These are phyloP conservation scores for Ceratosolen solmsi DNA, from an alignment of 1,140 invertebrate species.

Conservation along the genomic window DNA sequence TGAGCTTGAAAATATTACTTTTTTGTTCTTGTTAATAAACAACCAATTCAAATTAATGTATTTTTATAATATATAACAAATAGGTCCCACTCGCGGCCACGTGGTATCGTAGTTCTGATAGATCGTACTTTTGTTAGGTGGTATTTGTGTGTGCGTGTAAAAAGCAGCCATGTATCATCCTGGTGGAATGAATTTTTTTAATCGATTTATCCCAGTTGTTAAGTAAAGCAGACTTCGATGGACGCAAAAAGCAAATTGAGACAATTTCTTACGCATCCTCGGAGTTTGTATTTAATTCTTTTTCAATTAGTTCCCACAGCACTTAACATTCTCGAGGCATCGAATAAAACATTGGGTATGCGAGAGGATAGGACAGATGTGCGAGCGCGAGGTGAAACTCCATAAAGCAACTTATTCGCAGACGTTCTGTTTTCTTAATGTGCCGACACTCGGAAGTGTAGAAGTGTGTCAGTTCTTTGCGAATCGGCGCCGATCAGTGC, in stretches of 20 bases:
- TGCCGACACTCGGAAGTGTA: constrained; percentile 29
- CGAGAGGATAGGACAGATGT: constrained; percentile 34
- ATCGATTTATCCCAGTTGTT: neutral
- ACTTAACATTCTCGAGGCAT: constrained; percentile 40
- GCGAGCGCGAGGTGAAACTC: constrained; percentile 33
- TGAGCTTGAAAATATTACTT: too few species aligned
- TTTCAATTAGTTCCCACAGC: constrained; percentile 48
- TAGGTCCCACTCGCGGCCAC: neutral
- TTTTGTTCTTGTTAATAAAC: too few species aligned
- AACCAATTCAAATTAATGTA: neutral
- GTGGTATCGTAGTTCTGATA: too few species aligned
- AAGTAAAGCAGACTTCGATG: neutral
- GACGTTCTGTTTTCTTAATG: constrained; percentile 33
- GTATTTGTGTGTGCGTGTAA: neutral
- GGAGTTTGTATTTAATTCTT: constrained; percentile 4
- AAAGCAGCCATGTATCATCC: neutral
- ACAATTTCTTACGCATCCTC: constrained; percentile 26
- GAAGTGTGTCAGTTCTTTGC: constrained; percentile 46
- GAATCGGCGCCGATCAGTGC: neutral
- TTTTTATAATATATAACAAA: neutral
- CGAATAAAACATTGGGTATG: constrained; percentile 33
- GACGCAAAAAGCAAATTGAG: constrained; percentile 41
- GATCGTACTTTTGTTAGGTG: neutral
- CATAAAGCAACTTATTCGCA: constrained; percentile 35
- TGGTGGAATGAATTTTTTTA: constrained; percentile 3